Evolutionary conservation across 2,113 vertebrate genomes (phyloP), one percentile per base, ranked within the genome.

Genomic region (Macaca nemestrina): DNA sequence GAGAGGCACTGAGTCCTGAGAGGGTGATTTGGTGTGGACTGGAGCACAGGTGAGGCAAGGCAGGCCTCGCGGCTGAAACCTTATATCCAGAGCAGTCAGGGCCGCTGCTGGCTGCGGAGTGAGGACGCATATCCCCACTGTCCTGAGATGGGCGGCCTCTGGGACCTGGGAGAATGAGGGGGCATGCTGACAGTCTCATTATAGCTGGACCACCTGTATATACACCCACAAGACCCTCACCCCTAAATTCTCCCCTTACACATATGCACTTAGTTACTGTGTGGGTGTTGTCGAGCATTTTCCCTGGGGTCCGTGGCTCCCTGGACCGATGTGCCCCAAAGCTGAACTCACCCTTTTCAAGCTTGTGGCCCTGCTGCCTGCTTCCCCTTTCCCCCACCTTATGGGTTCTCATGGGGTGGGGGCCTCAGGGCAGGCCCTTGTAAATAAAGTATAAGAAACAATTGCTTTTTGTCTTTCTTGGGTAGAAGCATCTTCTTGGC

Each of bases 381-480:
- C 25, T 4, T 64, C 61, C 27, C 14, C 35, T 10, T 2, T 3
- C 7, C n/a, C 12, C 2, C 2, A 8, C 43, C 23, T 30, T 50
- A 32, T 52, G 73, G 40, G 76, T 50, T 50, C 68, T 68, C 43
- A 38, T 23, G 40, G 81, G 40, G 61, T 45, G 43, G 64, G 11
- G 59, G 9, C 43, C 75, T 67, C 35, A 27, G 18, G n/a, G 67
- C 32, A 55, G 17, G 30, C 40, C 50, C 73, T 82, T 59, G 86
- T 91, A 75, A 93, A 94, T 76, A 73, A 95, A 92, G 68, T 22
- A 27, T 40, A 64, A 94, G 86, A 32, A 79, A 84, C 45, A 35
- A 27, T 27, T 70, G 57, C 10, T 13, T 52, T 75, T 22, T 64
- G 38, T 67, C 68, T 75, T 67, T 73, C 30, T 35, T 38, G 2